Percentiles rank a stretch among this genome's conserved stretches.
Evolutionary conservation across 2,888 invertebrate genomes (phyloP).

Genomic region (Polydrusus cervinus): DNA sequence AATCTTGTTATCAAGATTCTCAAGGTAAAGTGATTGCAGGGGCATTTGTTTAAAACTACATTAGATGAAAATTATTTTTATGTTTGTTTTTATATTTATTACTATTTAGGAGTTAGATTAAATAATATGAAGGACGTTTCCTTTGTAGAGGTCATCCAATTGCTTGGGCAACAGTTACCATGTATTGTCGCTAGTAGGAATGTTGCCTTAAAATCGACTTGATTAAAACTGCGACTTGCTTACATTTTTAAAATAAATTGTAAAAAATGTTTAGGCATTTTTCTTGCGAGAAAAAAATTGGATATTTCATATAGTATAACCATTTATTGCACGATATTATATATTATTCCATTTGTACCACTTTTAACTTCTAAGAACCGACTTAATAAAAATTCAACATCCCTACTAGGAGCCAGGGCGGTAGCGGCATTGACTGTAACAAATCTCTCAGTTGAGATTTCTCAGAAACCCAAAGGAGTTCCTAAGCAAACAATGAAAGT

Average conservation of each 20-base stretch:
- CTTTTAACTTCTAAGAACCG: too few species aligned
- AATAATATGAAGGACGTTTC: slow-evolving; percentile 44
- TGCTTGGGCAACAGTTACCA: slow-evolving; percentile 8
- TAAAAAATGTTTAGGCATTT: too few species aligned
- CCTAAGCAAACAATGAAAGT: slow-evolving; percentile 35
- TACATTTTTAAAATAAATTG: too few species aligned
- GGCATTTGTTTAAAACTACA: slow-evolving; percentile 41
- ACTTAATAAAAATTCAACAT: neutral
- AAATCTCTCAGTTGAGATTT: slow-evolving; percentile 24
- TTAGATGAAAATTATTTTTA: slow-evolving; percentile 34
- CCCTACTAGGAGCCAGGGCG: neutral
- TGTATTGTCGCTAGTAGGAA: too few species aligned
- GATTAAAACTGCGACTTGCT: too few species aligned
- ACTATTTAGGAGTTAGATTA: slow-evolving; percentile 40
- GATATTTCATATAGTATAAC: too few species aligned
- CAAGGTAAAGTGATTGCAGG: slow-evolving; percentile 1
- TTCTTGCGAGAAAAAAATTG: too few species aligned
- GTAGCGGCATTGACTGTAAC: slow-evolving; percentile 19
- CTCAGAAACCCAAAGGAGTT: slow-evolving; percentile 38
- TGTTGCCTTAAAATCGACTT: too few species aligned
- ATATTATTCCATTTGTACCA: too few species aligned
- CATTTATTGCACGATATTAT: too few species aligned
- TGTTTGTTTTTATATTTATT: slow-evolving; percentile 37
- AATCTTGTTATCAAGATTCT: slow-evolving; percentile 20
- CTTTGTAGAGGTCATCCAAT: slow-evolving; percentile 41